Conservation (phyloP, 1,140 invertebrate species). For the Cydia amplana region DNA sequence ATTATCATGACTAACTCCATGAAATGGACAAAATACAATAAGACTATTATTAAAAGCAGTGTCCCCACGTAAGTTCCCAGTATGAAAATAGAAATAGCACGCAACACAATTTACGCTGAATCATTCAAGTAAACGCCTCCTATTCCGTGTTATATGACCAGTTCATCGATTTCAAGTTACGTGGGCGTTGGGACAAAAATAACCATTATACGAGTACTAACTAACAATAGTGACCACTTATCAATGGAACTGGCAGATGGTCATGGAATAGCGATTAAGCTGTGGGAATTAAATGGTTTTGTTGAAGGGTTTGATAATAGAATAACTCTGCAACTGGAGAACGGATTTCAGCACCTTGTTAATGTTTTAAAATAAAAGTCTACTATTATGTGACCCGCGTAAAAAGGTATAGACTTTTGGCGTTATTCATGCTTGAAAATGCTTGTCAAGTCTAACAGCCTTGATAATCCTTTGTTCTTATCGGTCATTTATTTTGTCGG, state of each 20-base stretch:
- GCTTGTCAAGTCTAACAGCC: no score
- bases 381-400: neutral
- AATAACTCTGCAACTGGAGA: neutral
- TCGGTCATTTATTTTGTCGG: no score
- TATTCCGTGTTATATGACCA: conserved; percentile 12
- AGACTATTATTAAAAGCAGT: conserved; percentile 12
- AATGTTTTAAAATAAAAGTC: neutral
- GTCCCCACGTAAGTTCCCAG: neutral
- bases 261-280: conserved; percentile 12
- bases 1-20: neutral
- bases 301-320: conserved; percentile 19
- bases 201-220: conserved; percentile 8
- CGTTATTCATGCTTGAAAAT: no score
- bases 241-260: conserved; percentile 24
- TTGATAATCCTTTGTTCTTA: no score
- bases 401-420: no score
- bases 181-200: conserved; percentile 13
- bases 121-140: conserved; percentile 19
- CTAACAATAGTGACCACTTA: conserved; percentile 25
- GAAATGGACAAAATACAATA: neutral
- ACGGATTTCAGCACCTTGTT: neutral
- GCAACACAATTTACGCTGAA: conserved; percentile 12
- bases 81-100: conserved; percentile 22
- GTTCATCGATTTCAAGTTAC: conserved; percentile 19
- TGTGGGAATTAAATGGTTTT: conserved; percentile 9